Percentiles rank a stretch among this genome's conserved stretches.
phyloP scores from a whole-genome alignment of 2,797 vertebrate genomes.

The Sebastes trivittatus region DNA sequence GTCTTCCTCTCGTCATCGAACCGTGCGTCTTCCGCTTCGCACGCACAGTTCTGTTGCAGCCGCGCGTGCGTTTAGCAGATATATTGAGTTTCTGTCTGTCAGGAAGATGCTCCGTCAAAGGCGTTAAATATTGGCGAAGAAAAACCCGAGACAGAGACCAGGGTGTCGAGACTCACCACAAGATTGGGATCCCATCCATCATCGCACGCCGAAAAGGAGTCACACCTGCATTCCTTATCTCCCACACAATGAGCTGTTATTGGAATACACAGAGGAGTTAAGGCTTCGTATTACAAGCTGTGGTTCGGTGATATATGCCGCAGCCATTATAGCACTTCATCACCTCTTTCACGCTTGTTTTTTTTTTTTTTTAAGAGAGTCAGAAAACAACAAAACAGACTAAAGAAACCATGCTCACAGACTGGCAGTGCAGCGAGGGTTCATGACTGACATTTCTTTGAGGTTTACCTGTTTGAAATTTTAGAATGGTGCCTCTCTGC shows the following conservation, averaged over 20 bases:
- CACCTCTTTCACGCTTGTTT: conserved; percentile 15
- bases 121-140: conserved; percentile 56
- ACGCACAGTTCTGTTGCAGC: background rate
- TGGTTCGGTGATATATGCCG: conserved; percentile 41
- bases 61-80: conserved; percentile 55
- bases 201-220: conserved; percentile 31
- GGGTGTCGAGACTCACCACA: conserved; percentile 44
- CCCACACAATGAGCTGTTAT: conserved; percentile 48
- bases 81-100: conserved; percentile 63
- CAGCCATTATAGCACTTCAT: conserved; percentile 37
- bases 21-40: background rate
- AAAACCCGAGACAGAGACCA: conserved; percentile 41
- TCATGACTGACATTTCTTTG: conserved; percentile 47
- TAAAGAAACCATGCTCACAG: conserved; percentile 3
- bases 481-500: conserved; percentile 23
- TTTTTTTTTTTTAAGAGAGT: background rate
- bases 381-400: background rate
- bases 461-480: conserved; percentile 48
- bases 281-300: conserved; percentile 47
- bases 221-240: conserved; percentile 59
- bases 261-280: conserved; percentile 35
- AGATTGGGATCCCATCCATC: conserved; percentile 62
- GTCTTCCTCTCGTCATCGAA: conserved; percentile 18
- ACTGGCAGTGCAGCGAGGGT: conserved; percentile 5
- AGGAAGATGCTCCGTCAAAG: conserved; percentile 38